Percentiles rank a stretch among this genome's conserved stretches.
These are phyloP conservation scores for Tylochromis polylepis DNA, from an alignment of 2,113 vertebrate genomes.

Conservation along the genomic window DNA sequence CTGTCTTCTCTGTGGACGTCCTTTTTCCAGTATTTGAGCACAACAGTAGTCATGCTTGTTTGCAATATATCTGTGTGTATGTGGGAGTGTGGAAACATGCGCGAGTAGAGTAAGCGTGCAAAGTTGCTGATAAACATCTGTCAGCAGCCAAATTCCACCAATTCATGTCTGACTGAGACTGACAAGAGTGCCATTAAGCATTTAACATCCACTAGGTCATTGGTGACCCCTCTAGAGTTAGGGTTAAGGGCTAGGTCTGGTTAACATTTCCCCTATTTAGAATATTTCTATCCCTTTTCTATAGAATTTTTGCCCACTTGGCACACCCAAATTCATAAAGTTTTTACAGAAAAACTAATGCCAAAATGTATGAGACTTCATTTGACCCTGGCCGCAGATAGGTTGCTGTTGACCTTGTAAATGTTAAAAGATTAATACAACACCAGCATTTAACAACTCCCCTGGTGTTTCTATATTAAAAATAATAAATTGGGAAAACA, in stretches of 20 bases:
- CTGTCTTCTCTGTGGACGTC: too few species aligned
- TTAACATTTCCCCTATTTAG: neutral
- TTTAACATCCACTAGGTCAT: neutral
- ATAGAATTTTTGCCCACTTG: neutral
- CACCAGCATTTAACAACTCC: neutral
- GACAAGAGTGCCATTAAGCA: neutral
- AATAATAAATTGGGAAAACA: neutral
- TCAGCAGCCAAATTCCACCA: neutral
- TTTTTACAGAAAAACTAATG: neutral
- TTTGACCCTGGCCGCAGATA: neutral
- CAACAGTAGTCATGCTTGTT: slow-evolving; percentile 43
- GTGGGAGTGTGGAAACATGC: slow-evolving; percentile 5
- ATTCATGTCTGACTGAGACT: neutral
- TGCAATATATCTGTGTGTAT: neutral
- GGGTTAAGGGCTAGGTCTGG: neutral
- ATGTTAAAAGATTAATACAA: neutral
- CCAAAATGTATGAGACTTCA: neutral
- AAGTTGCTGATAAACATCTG: neutral
- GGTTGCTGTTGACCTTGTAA: neutral
- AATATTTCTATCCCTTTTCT: neutral
- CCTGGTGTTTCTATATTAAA: neutral
- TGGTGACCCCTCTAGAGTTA: neutral
- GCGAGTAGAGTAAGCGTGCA: neutral
- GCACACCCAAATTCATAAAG: neutral
- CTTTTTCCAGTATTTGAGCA: too few species aligned